Evolutionary conservation across 2,888 invertebrate genomes (phyloP), one percentile per base, ranked within the genome.

Genomic region (Diogma glabrata): DNA sequence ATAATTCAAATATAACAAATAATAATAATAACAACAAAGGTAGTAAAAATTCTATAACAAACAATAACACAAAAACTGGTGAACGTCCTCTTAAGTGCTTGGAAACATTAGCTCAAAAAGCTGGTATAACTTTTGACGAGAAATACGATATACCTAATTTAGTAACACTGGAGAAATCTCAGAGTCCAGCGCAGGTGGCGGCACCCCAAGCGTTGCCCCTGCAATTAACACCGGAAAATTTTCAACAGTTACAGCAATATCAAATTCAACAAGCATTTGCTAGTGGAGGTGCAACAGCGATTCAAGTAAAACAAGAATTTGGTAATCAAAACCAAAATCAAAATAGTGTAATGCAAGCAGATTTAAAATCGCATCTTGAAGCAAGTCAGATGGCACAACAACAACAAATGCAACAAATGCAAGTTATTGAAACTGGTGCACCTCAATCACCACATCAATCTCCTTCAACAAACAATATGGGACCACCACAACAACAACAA

Each of bases 91-190:
- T 83, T 49, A 82, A 83, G 76, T 82, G 82, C 61, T 67, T 83
- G 55, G 83, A 83, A 64, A 83, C 82, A 1, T 72, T 83, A 54
- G 83, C 83, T 12, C 81, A 83, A 61, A 83, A 83, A 59, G 83
- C 83, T 49, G 83, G 83, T 2, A 82, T 83, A 12, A 82, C 82
- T 16, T 79, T 82, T 61, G 83, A 82, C 63, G 83, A 83, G 64
- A 82, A 82, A 66, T 83, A 82, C 73, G 82, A 83, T 66, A 79
- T 80, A 53, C 81, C 81, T 4, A 79, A 78, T 58, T 79, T 75
- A 52, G 66, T 78, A 59, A 79, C 81, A 56, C 70, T 82, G 67
- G 83, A 83, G 62, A 79, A 78, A 61, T 76, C 76, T 57, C 78
- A 77, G 61, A 75, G 67, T 59, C 70, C 72, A 53, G 67, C 66